Evolutionary conservation across 2,888 invertebrate species (phyloP).

Genomic region (Leptura quadrifasciata): DNA sequence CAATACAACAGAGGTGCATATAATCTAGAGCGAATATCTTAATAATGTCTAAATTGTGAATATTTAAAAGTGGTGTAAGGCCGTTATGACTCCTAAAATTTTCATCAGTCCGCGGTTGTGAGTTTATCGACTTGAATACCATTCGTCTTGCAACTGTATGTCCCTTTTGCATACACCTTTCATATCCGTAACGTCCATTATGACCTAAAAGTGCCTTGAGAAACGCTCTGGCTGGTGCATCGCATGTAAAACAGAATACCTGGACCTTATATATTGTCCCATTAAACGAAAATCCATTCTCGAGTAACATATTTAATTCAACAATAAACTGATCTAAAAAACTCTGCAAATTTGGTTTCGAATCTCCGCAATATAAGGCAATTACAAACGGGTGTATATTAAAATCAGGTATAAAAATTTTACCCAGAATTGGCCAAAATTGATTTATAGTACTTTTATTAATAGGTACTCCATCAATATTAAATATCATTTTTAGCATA

Average conservation of each 20-base stretch:
- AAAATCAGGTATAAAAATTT: conserved; percentile 17
- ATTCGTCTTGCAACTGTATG: not conserved
- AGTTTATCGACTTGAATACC: not conserved
- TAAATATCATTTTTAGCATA: conserved; percentile 11
- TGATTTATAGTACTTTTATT: conserved; percentile 1
- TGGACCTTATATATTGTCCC: conserved; percentile 3
- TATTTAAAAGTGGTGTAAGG: conserved; percentile 12
- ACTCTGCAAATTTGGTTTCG: conserved; percentile 14
- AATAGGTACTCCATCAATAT: conserved; percentile 25
- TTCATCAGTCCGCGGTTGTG: not conserved
- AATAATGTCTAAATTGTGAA: conserved; percentile 13
- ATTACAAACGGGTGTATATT: conserved; percentile 24
- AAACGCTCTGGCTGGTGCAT: conserved; percentile 19
- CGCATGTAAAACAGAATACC: conserved; percentile 16
- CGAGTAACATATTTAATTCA: not conserved
- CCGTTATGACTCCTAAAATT: conserved; percentile 21
- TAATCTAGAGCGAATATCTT: conserved; percentile 21
- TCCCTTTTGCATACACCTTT: conserved; percentile 20
- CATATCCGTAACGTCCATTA: conserved; percentile 9
- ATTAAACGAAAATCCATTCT: too few species aligned
- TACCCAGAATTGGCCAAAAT: conserved; percentile 25
- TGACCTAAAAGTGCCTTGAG: conserved; percentile 5
- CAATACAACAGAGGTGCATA: conserved; percentile 30
- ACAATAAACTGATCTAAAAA: conserved; percentile 12
- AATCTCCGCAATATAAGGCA: conserved; percentile 17